These are phyloP conservation scores for Apus apus DNA, from an alignment of 2,113 vertebrate species.

Conservation along the genomic window DNA sequence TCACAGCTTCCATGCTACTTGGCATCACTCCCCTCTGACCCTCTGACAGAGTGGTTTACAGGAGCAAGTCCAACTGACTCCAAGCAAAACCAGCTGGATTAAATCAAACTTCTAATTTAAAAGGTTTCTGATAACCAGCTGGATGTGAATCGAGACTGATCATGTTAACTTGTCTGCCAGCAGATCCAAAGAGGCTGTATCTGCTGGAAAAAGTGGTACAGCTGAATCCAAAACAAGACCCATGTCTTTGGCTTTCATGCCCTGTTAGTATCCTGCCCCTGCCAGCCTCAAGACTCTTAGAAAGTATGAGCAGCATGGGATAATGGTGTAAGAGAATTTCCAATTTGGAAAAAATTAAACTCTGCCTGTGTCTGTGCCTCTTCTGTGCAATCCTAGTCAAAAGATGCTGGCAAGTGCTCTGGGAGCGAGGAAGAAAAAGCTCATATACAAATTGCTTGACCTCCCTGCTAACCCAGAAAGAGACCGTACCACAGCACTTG, in stretches of 20 bases:
- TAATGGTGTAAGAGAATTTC: not conserved
- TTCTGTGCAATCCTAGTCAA: not conserved
- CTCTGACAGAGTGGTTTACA: not conserved
- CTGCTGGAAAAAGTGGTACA: not conserved
- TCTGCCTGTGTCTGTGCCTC: not conserved
- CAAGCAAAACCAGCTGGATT: not conserved
- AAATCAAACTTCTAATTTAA: constrained; percentile 14
- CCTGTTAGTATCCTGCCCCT: not conserved
- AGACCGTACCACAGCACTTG: fast-evolving
- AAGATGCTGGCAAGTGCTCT: not conserved
- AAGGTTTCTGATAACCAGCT: constrained; percentile 16
- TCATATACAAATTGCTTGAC: not conserved
- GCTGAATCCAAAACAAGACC: not conserved
- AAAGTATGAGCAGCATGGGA: not conserved
- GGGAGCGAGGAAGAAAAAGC: not conserved
- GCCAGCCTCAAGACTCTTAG: not conserved
- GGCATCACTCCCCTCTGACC: not conserved
- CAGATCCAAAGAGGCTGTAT: not conserved
- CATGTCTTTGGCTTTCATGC: not conserved
- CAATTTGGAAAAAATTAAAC: not conserved
- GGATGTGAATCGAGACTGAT: not conserved
- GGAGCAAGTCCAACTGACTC: not conserved
- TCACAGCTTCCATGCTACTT: not conserved
- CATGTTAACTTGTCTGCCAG: not conserved
- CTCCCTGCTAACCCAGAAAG: not conserved